phyloP scores from a whole-genome alignment of 1,140 invertebrate species.

The Drosophila tsacasi region DNA sequence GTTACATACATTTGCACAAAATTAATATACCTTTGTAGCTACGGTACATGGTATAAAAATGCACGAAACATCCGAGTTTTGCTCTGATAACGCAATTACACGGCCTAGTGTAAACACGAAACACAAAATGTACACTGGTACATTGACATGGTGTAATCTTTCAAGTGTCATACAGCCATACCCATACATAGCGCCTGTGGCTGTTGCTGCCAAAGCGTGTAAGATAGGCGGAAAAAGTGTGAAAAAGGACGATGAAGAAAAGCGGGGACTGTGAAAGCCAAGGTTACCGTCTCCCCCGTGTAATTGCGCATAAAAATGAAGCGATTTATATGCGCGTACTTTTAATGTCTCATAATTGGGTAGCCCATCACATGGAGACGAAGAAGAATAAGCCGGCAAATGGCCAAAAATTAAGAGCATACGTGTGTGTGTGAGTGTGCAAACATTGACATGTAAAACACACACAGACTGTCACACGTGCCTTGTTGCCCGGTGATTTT shows the following conservation, averaged over 20 bases:
- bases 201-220: not conserved
- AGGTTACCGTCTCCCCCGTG: constrained; percentile 45
- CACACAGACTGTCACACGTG: constrained; percentile 5
- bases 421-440: not conserved
- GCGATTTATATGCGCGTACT: constrained; percentile 82
- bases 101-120: too few species aligned
- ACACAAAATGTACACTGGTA: too few species aligned
- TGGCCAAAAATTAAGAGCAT: constrained; percentile 8
- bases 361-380: constrained; percentile 35
- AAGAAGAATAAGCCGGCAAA: constrained; percentile 8
- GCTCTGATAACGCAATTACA: too few species aligned
- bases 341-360: constrained; percentile 81
- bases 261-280: constrained; percentile 6
- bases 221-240: not conserved
- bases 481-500: not conserved
- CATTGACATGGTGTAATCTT: not conserved
- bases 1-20: too few species aligned
- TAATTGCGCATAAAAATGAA: constrained; percentile 82
- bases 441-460: constrained; percentile 4
- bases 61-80: too few species aligned
- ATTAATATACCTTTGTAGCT: too few species aligned
- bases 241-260: not conserved
- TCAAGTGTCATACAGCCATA: constrained; percentile 2
- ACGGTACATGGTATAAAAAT: too few species aligned
- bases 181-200: not conserved